Evolutionary conservation across 2,888 invertebrate genomes (phyloP).

Genomic region (Pedicia rivosa): DNA sequence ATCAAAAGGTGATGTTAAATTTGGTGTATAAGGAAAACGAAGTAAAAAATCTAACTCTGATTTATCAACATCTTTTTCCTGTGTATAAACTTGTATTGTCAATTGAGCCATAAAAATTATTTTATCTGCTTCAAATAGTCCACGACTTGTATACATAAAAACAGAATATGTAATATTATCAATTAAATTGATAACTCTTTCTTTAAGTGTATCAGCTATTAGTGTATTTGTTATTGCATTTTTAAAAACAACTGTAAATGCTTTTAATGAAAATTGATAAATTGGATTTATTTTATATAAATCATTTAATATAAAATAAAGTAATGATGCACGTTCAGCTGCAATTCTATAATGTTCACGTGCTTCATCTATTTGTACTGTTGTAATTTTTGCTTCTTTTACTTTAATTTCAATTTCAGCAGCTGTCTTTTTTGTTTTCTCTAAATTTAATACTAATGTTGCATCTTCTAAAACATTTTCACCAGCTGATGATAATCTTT

Average conservation of each 20-base stretch:
- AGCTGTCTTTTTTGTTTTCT: constrained; percentile 84
- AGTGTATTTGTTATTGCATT: constrained; percentile 60
- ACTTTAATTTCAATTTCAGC: constrained; percentile 80
- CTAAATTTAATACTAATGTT: constrained; percentile 78
- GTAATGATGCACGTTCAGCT: constrained; percentile 69
- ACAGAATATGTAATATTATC: constrained; percentile 79
- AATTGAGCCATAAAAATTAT: constrained; percentile 79
- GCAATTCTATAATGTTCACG: constrained; percentile 76
- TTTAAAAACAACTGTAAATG: constrained; percentile 75
- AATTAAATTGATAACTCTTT: constrained; percentile 58
- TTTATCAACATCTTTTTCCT: constrained; percentile 48
- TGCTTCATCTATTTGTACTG: constrained; percentile 79
- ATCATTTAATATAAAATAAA: constrained; percentile 89
- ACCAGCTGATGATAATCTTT: constrained; percentile 74
- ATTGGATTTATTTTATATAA: constrained; percentile 84
- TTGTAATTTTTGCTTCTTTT: constrained; percentile 69
- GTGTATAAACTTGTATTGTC: constrained; percentile 50
- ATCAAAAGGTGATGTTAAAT: constrained; percentile 58
- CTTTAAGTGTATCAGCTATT: constrained; percentile 48
- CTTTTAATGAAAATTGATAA: constrained; percentile 90
- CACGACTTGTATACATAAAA: constrained; percentile 76
- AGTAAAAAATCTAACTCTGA: constrained; percentile 74
- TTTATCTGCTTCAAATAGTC: constrained; percentile 84
- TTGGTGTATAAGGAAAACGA: constrained; percentile 64
- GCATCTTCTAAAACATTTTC: constrained; percentile 85